Conservation (phyloP, 2,888 invertebrate genomes). For the Polyommatus iphigenia region DNA sequence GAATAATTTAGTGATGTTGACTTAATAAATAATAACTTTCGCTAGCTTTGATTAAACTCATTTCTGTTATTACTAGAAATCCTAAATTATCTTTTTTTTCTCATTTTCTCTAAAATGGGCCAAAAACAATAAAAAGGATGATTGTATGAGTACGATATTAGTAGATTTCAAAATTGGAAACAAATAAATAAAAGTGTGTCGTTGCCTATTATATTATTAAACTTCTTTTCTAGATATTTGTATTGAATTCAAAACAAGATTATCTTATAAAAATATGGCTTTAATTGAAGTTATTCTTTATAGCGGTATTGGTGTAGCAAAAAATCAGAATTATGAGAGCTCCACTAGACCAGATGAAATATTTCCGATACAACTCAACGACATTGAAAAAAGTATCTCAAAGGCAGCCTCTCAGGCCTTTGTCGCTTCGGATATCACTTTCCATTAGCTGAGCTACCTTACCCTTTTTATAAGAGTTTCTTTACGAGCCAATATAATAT, state of each 20-base stretch:
- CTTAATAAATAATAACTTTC: background rate
- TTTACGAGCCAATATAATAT: background rate
- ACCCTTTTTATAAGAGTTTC: background rate
- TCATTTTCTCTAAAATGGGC: background rate
- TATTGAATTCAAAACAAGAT: background rate
- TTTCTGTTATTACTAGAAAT: background rate
- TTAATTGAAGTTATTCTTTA: background rate
- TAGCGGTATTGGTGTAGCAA: background rate
- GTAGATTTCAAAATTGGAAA: no score
- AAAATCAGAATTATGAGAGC: background rate
- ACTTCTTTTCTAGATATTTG: no score
- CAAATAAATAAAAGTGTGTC: no score
- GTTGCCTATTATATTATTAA: no score
- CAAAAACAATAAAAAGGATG: no score
- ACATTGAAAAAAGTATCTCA: background rate
- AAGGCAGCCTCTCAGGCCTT: background rate
- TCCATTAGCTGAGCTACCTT: conserved; percentile 11
- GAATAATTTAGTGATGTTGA: background rate
- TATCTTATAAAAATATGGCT: background rate
- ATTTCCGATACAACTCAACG: background rate
- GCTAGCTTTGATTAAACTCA: background rate
- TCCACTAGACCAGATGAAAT: background rate
- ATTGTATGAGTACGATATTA: no score
- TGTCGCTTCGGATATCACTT: background rate
- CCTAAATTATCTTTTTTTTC: background rate